Conservation (phyloP, 2,113 vertebrate genomes). For the Smithornis capensis region DNA sequence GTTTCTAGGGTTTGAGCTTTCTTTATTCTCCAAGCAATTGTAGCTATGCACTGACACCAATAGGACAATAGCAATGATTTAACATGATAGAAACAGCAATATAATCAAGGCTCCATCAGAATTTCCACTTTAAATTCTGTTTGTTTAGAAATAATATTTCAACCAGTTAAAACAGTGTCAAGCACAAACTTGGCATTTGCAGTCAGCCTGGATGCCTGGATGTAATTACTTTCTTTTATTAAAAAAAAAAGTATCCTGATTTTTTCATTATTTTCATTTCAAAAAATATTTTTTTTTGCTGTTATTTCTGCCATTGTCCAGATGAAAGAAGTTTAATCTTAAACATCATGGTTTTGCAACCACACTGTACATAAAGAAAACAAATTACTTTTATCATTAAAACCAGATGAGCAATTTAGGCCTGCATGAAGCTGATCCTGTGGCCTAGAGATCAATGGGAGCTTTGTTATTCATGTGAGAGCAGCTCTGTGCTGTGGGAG, state of each 20-base stretch:
- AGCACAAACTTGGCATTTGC: conserved; percentile 50
- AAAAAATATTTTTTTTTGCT: conserved; percentile 11
- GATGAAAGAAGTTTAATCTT: conserved; percentile 45
- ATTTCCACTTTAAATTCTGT: conserved; percentile 65
- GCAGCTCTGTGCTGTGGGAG: neutral
- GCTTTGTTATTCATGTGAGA: neutral
- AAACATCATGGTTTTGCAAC: conserved; percentile 37
- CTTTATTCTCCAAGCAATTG: neutral
- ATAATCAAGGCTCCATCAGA: conserved; percentile 4
- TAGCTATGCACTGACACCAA: conserved; percentile 17
- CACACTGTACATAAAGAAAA: conserved; percentile 18
- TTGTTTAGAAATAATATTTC: conserved; percentile 64
- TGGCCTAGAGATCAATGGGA: neutral
- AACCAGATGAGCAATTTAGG: conserved; percentile 43
- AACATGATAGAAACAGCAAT: neutral
- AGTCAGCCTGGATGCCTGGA: conserved; percentile 34
- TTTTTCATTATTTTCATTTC: conserved; percentile 22
- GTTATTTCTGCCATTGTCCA: conserved; percentile 27
- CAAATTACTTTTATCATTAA: conserved; percentile 35
- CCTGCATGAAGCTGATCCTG: neutral
- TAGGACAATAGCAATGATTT: conserved; percentile 39
- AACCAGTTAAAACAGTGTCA: conserved; percentile 42
- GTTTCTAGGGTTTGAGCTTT: neutral
- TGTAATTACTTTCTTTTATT: conserved; percentile 44
- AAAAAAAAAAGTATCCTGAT: neutral